phyloP scores from a whole-genome alignment of 2,888 invertebrate species.

The Harpalus rufipes region DNA sequence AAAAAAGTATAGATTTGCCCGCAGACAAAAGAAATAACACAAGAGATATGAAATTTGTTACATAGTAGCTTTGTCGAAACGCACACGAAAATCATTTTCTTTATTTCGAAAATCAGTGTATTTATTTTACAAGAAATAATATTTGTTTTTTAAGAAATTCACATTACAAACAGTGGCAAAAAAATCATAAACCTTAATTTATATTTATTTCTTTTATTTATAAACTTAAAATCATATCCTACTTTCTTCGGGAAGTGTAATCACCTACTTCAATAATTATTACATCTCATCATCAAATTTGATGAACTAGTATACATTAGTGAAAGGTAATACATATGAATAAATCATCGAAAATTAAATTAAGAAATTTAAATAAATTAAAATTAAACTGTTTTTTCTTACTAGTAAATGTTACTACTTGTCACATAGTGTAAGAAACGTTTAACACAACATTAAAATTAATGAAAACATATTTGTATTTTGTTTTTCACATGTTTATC shows the following conservation, averaged over 20 bases:
- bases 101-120: background rate
- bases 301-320: background rate
- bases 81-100: background rate
- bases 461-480: too few relatives aligned
- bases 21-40: background rate
- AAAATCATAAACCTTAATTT: too few relatives aligned
- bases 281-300: slow-evolving; percentile 14
- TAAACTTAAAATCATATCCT: background rate
- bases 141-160: too few relatives aligned
- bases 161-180: too few relatives aligned
- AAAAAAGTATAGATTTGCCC: background rate
- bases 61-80: background rate
- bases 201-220: background rate
- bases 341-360: slow-evolving; percentile 3
- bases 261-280: slow-evolving; percentile 30
- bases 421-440: too few relatives aligned
- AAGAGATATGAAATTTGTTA: background rate
- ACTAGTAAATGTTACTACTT: too few relatives aligned
- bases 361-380: background rate
- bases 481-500: too few relatives aligned
- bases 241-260: slow-evolving; percentile 20
- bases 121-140: too few relatives aligned
- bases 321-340: slow-evolving; percentile 9
- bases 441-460: too few relatives aligned
- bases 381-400: background rate